Conservation (phyloP, 2,888 invertebrate species). For the Eudasyphora cyanicolor region DNA sequence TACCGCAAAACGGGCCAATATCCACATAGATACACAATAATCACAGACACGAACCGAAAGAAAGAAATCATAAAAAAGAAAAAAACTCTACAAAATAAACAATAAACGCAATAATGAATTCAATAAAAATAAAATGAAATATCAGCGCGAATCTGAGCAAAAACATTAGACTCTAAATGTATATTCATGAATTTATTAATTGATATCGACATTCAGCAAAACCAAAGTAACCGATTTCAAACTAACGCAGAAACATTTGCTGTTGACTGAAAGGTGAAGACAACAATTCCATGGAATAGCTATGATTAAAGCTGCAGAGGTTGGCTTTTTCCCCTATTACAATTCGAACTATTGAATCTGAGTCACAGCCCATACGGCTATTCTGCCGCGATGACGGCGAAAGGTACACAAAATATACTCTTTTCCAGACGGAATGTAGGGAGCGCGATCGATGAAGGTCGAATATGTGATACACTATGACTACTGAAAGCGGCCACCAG, state of each 20-base stretch:
- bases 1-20: not conserved
- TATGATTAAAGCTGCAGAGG: constrained; percentile 2
- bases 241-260: not conserved
- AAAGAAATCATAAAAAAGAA: too few relatives aligned
- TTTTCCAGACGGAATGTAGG: not conserved
- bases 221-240: not conserved
- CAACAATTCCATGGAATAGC: constrained; percentile 19
- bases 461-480: not conserved
- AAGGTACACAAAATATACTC: not conserved
- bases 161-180: not conserved
- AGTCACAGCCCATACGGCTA: not conserved
- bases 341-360: constrained; percentile 16
- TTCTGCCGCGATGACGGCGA: not conserved
- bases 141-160: not conserved
- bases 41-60: too few relatives aligned
- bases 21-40: not conserved
- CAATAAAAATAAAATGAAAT: not conserved
- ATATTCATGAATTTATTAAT: constrained; percentile 21
- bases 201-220: not conserved
- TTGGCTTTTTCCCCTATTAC: not conserved
- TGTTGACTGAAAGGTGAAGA: constrained; percentile 16
- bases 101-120: constrained; percentile 19
- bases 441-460: not conserved
- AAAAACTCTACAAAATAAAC: not conserved
- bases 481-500: not conserved